Evolutionary conservation across 1,140 invertebrate species (phyloP).

Genomic region (Amphibalanus amphitrite): DNA sequence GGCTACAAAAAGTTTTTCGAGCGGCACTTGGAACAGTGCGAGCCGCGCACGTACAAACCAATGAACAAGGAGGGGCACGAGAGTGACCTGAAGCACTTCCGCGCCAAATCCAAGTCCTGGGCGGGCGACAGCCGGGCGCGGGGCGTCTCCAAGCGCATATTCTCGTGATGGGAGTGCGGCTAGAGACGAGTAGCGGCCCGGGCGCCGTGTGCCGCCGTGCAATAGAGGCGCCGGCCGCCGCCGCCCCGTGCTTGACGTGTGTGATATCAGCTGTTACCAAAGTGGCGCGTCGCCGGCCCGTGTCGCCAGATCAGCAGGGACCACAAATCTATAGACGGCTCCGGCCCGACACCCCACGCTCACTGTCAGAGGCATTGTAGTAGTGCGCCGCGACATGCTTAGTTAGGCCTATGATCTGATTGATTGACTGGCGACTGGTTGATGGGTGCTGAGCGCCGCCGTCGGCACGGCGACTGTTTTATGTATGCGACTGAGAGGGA

Average conservation of each 20-base stretch:
- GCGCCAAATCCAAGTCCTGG: conserved; percentile 53
- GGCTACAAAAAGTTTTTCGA: conserved; percentile 85
- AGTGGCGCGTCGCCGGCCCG: not conserved
- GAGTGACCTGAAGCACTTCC: conserved; percentile 49
- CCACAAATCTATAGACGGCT: not conserved
- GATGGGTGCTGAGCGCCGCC: not conserved
- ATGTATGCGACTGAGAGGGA: not conserved
- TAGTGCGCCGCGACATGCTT: not conserved
- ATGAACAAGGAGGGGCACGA: conserved; percentile 60
- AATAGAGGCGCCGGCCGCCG: not conserved
- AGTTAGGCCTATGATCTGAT: not conserved
- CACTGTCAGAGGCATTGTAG: not conserved
- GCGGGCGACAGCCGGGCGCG: conserved; percentile 12
- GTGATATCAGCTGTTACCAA: conserved; percentile 1
- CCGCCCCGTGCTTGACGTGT: not conserved
- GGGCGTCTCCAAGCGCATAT: not conserved
- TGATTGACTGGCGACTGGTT: not conserved
- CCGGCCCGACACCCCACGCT: not conserved
- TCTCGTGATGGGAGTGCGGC: not conserved
- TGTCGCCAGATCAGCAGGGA: not conserved
- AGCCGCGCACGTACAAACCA: conserved; percentile 50
- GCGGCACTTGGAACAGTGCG: conserved; percentile 48
- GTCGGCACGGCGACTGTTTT: not conserved
- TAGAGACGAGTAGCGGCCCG: too few species aligned
- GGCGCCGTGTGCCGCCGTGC: not conserved